phyloP scores from a whole-genome alignment of 1,140 invertebrate species.

The Sinonovacula constricta region DNA sequence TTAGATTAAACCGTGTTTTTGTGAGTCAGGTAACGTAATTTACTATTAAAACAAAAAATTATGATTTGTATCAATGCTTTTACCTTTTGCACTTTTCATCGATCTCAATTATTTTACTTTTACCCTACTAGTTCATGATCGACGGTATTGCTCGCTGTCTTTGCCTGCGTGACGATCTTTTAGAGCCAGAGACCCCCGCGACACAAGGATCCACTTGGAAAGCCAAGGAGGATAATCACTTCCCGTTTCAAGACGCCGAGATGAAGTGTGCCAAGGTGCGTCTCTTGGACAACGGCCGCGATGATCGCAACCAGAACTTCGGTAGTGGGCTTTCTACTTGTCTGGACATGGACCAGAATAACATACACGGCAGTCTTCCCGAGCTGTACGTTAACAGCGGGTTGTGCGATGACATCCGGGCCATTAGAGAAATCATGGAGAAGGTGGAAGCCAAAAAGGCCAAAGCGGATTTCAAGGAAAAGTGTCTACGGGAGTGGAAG shows the following conservation, averaged over 20 bases:
- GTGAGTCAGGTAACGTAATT: no score
- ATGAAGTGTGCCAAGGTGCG: constrained; percentile 62
- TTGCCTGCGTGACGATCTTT: constrained; percentile 71
- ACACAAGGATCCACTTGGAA: no score
- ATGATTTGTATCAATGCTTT: no score
- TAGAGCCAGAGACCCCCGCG: constrained; percentile 48
- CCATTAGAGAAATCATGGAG: constrained; percentile 64
- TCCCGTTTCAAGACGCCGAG: no score
- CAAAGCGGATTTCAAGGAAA: constrained; percentile 62
- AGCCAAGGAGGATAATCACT: no score
- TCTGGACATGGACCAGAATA: constrained; percentile 30
- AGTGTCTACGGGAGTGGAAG: constrained; percentile 74
- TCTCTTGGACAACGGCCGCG: constrained; percentile 64
- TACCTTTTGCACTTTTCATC: no score
- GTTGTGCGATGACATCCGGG: constrained; percentile 64
- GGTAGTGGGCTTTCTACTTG: constrained; percentile 7
- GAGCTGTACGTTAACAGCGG: constrained; percentile 18
- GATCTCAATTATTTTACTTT: no score
- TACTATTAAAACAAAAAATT: no score
- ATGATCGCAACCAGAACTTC: constrained; percentile 33
- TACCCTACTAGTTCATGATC: constrained; percentile 72
- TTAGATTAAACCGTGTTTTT: no score
- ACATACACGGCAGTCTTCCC: constrained; percentile 26
- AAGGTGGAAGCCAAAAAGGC: constrained; percentile 56
- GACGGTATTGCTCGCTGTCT: constrained; percentile 73